Evolutionary conservation across 2,797 vertebrate genomes (phyloP).

Genomic region (Scolopax bukidnonensis): DNA sequence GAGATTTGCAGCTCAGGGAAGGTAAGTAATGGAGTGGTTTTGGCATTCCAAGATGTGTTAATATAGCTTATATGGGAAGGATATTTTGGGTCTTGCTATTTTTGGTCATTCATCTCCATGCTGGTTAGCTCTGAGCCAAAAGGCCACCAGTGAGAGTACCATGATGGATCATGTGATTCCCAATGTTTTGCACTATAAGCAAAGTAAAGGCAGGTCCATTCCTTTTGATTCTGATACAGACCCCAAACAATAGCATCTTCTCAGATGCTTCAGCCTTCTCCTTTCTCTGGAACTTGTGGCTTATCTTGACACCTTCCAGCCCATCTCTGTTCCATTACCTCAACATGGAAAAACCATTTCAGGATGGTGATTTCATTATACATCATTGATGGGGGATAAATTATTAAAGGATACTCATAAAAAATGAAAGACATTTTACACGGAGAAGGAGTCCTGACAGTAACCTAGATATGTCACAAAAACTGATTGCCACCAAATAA

Average conservation of each 20-base stretch:
- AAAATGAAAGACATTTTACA: slow-evolving; percentile 37
- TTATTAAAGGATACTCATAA: slow-evolving; percentile 49
- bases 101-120: neutral
- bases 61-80: neutral
- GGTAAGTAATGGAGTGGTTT: neutral
- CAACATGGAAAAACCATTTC: slow-evolving; percentile 13
- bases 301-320: neutral
- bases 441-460: neutral
- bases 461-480: slow-evolving; percentile 46
- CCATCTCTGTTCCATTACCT: neutral
- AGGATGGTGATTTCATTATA: neutral
- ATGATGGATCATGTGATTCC: accelerated
- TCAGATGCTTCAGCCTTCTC: neutral
- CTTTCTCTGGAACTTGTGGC: neutral
- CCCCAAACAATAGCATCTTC: neutral
- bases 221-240: neutral
- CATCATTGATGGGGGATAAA: slow-evolving; percentile 39
- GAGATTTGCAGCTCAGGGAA: neutral
- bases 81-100: neutral
- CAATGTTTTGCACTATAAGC: neutral
- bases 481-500: neutral
- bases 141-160: neutral
- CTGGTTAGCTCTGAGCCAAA: neutral
- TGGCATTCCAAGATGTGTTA: neutral
- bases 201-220: neutral